Evolutionary conservation across 2,113 vertebrate species (phyloP), one percentile per base, ranked within the genome.

Genomic region (Agapornis roseicollis): DNA sequence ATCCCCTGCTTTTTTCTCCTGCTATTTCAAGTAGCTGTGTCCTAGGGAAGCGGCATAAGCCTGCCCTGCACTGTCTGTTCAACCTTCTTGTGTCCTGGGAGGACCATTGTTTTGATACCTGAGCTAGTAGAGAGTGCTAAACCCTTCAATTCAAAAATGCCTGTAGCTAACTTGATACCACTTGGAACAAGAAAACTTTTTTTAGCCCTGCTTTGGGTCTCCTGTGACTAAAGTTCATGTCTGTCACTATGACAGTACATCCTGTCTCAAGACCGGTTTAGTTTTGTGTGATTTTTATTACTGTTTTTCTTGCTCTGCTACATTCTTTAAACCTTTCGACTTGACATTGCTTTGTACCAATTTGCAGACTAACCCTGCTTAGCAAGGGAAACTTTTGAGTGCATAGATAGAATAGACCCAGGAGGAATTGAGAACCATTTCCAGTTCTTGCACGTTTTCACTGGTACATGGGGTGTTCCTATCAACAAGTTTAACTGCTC

Each of bases 401-500:
- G 0, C 52, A 13, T 55, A 47, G 18, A 17, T 24, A 42, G 10
- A 52, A 20, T 31, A 91, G 28, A 55, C 39, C 13, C 14, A 27
- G 52, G n/a, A 80, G 70, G 28, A 80, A 66, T 1, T 44, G 31
- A 89, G 35, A 78, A 8, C 4, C 0, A 2, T 58, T 94, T 72
- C 47, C 29, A 70, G 35, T 46, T 46, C 9, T 80, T 66, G 23
- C 3, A 14, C 31, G 4, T 61, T 73, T 89, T 69, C 85, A 22
- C 12, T 55, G 20, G 4, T 4, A 49, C 2, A n/a, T 41, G 23
- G 2, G 14, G 10, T 61, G 8, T 44, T 50, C 5, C 0, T 68
- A 35, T 41, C 41, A 73, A 29, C 9, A 37, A 25, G 22, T 19
- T 17, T 73, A 41, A 22, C 33, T 55, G 23, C 27, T 80, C 6